Conservation (phyloP, 1,140 invertebrate species). For the Bathynomus jamesi region DNA sequence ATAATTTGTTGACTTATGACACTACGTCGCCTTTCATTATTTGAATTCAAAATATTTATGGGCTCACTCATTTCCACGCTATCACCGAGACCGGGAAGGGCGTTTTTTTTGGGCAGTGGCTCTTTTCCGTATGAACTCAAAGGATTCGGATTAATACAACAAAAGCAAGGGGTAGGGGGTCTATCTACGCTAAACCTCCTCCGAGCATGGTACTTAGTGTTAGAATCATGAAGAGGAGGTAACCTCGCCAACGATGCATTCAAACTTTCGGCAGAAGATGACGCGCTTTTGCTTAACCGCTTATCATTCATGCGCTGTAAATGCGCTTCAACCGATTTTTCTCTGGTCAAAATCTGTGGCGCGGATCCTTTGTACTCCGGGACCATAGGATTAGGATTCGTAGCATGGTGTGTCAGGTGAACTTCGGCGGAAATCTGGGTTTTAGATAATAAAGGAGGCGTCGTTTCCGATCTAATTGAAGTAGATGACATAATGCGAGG, state of each 20-base stretch:
- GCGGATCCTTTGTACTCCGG: too few relatives aligned
- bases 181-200: neutral
- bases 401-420: too few relatives aligned
- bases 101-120: too few relatives aligned
- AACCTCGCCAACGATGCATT: neutral
- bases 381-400: too few relatives aligned
- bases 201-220: neutral
- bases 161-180: neutral
- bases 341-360: too few relatives aligned
- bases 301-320: too few relatives aligned
- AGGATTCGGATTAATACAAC: neutral
- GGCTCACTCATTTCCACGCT: neutral
- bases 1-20: neutral
- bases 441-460: too few relatives aligned
- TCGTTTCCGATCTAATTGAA: too few relatives aligned
- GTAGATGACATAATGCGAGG: too few relatives aligned
- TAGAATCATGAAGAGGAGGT: neutral
- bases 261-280: neutral
- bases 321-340: too few relatives aligned
- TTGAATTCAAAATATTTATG: neutral
- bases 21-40: neutral
- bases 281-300: too few relatives aligned
- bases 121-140: neutral
- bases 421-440: too few relatives aligned
- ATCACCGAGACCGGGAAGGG: neutral